A percentile compares a stretch with the other conserved stretches of the same genome.
These are phyloP conservation scores for Danio kyathit DNA, from an alignment of 2,797 vertebrate species.

Conservation along the genomic window DNA sequence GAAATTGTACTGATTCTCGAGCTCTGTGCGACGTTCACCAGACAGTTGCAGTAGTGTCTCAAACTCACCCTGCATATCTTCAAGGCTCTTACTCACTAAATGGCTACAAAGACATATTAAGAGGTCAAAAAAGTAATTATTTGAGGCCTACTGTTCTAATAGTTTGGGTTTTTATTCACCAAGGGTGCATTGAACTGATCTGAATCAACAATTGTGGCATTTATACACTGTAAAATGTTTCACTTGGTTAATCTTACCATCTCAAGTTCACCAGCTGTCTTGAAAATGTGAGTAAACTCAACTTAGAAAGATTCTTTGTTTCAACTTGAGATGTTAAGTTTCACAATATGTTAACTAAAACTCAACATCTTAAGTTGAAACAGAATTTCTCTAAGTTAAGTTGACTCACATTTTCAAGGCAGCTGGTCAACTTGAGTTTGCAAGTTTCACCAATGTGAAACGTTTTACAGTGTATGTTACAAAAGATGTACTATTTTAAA, in stretches of 20 bases:
- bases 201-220: not conserved
- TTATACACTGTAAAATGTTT: not conserved
- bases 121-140: not conserved
- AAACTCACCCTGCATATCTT: constrained; percentile 71
- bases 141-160: not conserved
- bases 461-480: no score
- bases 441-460: no score
- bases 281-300: no score
- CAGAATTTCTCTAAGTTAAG: no score
- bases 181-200: not conserved
- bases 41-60: constrained; percentile 75
- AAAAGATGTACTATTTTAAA: not conserved
- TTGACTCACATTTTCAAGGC: no score
- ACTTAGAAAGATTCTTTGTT: no score
- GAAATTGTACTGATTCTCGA: constrained; percentile 83
- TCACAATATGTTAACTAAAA: no score
- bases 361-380: no score
- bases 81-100: constrained; percentile 72
- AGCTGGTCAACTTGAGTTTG: no score
- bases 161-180: not conserved
- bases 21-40: constrained; percentile 66
- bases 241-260: no score
- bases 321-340: no score
- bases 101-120: constrained; percentile 60
- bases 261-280: no score